These are phyloP conservation scores for Anguilla anguilla DNA, from an alignment of 2,797 vertebrate species.

Conservation along the genomic window DNA sequence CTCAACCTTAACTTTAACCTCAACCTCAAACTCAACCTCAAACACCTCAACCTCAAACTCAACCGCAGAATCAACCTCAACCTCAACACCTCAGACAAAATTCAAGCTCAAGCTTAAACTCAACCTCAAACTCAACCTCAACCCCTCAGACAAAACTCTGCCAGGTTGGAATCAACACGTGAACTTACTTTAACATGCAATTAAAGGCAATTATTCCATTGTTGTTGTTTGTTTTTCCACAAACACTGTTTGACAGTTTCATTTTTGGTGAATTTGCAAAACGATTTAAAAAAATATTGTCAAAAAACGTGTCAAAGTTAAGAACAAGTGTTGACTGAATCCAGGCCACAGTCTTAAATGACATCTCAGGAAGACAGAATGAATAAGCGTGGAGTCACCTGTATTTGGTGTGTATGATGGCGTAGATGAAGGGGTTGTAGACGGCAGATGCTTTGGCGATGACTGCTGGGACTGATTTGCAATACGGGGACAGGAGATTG, in stretches of 20 bases:
- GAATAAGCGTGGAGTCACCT: conserved; percentile 67
- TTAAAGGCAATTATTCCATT: background rate
- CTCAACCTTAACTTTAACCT: no score
- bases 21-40: no score
- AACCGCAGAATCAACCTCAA: no score
- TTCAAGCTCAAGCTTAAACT: background rate
- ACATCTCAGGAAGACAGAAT: background rate
- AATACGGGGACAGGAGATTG: conserved; percentile 78
- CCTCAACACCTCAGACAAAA: no score
- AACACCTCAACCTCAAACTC: no score
- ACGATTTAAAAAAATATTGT: background rate
- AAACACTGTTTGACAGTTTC: background rate
- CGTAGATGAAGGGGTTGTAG: conserved; percentile 89
- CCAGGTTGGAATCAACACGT: background rate
- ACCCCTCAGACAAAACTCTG: background rate
- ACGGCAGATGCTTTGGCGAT: conserved; percentile 87
- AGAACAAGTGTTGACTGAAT: background rate
- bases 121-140: background rate
- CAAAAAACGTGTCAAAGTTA: background rate
- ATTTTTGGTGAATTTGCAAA: background rate
- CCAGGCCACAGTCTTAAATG: background rate
- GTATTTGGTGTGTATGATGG: conserved; percentile 87
- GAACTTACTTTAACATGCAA: background rate
- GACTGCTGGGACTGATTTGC: conserved; percentile 84
- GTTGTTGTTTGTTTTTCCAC: background rate